Evolutionary conservation across 2,797 vertebrate species (phyloP).

Genomic region (Hydrophis major): DNA sequence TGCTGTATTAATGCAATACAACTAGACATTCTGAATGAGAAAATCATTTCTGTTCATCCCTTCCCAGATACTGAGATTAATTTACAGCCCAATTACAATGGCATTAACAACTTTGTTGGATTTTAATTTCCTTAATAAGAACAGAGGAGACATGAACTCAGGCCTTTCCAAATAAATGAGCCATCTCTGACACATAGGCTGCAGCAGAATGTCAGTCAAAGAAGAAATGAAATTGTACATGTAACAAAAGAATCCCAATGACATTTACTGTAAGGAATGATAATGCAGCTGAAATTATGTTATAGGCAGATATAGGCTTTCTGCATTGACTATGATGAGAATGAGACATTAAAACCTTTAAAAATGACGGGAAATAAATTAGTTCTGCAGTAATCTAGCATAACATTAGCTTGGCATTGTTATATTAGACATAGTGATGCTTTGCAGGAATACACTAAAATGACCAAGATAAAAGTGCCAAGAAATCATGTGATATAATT

Average conservation of each 20-base stretch:
- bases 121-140: conserved; percentile 48
- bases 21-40: neutral
- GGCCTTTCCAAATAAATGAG: conserved; percentile 47
- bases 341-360: conserved; percentile 46
- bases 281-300: conserved; percentile 51
- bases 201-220: conserved; percentile 48
- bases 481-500: conserved; percentile 33
- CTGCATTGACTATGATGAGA: conserved; percentile 48
- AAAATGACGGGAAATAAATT: conserved; percentile 50
- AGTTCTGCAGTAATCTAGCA: conserved; percentile 42
- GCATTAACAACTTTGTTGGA: conserved; percentile 31
- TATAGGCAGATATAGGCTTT: conserved; percentile 48
- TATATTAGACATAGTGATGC: neutral
- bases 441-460: conserved; percentile 34
- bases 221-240: conserved; percentile 55
- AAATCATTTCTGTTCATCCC: neutral
- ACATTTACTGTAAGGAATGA: conserved; percentile 55
- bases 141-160: conserved; percentile 23
- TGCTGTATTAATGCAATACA: no score
- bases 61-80: neutral
- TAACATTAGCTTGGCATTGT: conserved; percentile 29
- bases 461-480: conserved; percentile 40
- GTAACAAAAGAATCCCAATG: conserved; percentile 55
- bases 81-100: conserved; percentile 25
- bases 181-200: conserved; percentile 48